These are phyloP conservation scores for Eidolon helvum DNA, from an alignment of 2,113 vertebrate species.

Conservation along the genomic window DNA sequence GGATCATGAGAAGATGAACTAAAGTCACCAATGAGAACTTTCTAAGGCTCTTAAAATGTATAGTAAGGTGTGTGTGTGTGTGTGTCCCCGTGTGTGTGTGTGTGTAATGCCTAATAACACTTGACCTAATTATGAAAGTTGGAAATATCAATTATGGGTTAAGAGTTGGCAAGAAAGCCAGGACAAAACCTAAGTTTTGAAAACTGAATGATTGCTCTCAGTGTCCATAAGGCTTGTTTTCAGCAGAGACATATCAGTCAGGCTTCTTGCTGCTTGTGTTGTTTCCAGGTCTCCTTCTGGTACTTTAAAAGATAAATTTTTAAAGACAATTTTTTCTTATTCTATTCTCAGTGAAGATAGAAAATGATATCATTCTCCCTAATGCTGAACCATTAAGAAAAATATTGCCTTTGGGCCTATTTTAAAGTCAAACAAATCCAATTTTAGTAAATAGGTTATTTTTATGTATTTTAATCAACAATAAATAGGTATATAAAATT, in stretches of 20 bases:
- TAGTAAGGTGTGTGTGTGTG: background rate
- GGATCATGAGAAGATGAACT: background rate
- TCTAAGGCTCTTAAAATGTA: background rate
- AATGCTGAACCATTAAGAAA: background rate
- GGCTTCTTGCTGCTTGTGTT: background rate
- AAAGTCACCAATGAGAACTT: background rate
- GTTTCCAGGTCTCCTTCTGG: background rate
- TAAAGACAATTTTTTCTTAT: background rate
- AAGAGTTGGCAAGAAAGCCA: background rate
- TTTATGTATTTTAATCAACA: background rate
- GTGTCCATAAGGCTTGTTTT: background rate
- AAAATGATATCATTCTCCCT: background rate
- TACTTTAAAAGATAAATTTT: background rate
- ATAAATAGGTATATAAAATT: background rate
- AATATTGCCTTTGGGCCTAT: background rate
- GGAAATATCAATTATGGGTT: background rate
- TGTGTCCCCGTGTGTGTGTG: background rate
- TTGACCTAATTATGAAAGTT: background rate
- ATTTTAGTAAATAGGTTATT: background rate
- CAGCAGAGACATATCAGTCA: background rate
- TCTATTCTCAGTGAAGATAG: background rate
- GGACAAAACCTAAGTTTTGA: background rate
- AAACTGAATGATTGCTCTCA: background rate
- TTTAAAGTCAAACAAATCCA: background rate
- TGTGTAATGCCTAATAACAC: background rate